phyloP scores from a whole-genome alignment of 2,797 vertebrate genomes.

The Sebastolobus altivelis region DNA sequence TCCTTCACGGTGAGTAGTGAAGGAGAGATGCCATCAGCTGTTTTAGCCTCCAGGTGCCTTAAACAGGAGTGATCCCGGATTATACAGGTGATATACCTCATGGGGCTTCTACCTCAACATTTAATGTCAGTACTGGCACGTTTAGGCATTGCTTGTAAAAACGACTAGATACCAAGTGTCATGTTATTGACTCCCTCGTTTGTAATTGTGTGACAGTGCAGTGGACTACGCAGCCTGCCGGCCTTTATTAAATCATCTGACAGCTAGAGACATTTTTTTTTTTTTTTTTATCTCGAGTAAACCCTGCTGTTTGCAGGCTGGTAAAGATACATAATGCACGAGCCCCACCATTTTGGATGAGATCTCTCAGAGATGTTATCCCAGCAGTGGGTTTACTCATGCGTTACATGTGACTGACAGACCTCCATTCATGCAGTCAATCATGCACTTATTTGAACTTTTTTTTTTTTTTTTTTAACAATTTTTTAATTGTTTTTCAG shows the following conservation, averaged over 20 bases:
- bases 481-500: too few species aligned
- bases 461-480: too few species aligned
- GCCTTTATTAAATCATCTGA: constrained; percentile 35
- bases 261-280: not conserved
- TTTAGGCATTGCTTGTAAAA: not conserved
- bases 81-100: constrained; percentile 54
- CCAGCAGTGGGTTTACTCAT: constrained; percentile 4
- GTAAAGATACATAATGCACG: constrained; percentile 37
- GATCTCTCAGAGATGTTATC: constrained; percentile 21
- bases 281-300: not conserved
- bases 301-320: not conserved
- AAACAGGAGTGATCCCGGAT: constrained; percentile 56
- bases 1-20: constrained; percentile 10
- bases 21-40: constrained; percentile 72
- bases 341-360: constrained; percentile 70
- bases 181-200: not conserved
- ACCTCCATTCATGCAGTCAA: not conserved
- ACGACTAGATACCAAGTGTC: not conserved
- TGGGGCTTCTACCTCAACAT: not conserved
- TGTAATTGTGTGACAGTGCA: constrained; percentile 18
- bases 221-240: constrained; percentile 38
- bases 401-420: constrained; percentile 28
- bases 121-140: not conserved
- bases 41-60: constrained; percentile 66
- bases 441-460: constrained; percentile 18